Evolutionary conservation across 2,113 vertebrate genomes (phyloP).

Genomic region (Indicator maculatus): DNA sequence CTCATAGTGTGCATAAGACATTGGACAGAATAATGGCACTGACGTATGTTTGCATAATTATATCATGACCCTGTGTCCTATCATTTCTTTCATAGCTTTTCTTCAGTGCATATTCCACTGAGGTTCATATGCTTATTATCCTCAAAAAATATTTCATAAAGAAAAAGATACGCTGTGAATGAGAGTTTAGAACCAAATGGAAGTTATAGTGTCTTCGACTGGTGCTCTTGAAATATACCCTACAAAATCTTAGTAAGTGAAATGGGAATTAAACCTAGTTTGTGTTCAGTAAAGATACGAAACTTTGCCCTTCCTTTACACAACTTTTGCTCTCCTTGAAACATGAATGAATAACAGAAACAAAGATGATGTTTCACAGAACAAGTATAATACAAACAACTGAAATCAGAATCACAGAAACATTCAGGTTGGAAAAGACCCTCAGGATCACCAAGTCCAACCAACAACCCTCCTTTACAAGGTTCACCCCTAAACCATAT

Average conservation of each 20-base stretch:
- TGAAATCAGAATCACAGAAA: not conserved
- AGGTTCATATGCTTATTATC: not conserved
- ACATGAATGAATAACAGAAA: not conserved
- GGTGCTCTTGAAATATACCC: not conserved
- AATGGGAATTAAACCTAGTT: not conserved
- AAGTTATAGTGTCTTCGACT: not conserved
- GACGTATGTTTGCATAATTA: not conserved
- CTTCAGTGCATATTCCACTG: not conserved
- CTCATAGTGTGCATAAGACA: not conserved
- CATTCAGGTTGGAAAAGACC: too few relatives aligned
- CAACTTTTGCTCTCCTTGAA: not conserved
- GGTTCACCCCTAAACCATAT: too few relatives aligned
- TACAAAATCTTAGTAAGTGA: not conserved
- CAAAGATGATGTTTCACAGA: not conserved
- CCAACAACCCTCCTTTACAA: too few relatives aligned
- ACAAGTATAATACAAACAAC: not conserved
- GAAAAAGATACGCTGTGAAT: not conserved
- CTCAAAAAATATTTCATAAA: not conserved
- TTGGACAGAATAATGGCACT: accelerated
- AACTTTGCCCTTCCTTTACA: not conserved
- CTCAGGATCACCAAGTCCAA: too few relatives aligned
- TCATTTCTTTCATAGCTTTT: not conserved
- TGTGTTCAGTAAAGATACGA: not conserved
- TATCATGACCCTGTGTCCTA: not conserved
- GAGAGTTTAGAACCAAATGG: not conserved